These are phyloP conservation scores for Drosophila murphyi DNA, from an alignment of 1,140 invertebrate genomes.

Conservation along the genomic window DNA sequence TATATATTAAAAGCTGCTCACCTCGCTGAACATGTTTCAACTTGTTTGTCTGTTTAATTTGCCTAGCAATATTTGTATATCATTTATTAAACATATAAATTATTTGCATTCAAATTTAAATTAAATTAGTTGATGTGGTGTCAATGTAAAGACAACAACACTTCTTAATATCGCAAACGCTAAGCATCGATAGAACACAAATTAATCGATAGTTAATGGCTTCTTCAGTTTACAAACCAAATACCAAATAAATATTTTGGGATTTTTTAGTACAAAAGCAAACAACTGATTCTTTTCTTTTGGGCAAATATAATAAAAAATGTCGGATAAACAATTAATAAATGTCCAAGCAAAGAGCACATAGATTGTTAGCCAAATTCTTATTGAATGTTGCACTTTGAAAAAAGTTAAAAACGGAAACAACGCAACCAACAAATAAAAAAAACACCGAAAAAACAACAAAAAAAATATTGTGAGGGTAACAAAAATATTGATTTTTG, in stretches of 20 bases:
- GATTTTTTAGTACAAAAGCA: conserved; percentile 9
- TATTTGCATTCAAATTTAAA: not conserved
- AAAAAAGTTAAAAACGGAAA: not conserved
- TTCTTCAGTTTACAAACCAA: not conserved
- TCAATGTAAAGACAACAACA: too few species aligned
- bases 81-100: not conserved
- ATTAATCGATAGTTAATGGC: not conserved
- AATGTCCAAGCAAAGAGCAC: conserved; percentile 21
- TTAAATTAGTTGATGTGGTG: not conserved
- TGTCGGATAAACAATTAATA: conserved; percentile 38
- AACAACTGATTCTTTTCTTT: conserved; percentile 28
- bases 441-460: conserved; percentile 2
- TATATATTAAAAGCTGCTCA: too few species aligned
- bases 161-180: too few species aligned
- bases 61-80: too few species aligned
- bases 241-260: not conserved
- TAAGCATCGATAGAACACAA: not conserved
- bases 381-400: conserved; percentile 3
- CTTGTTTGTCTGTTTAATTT: too few species aligned
- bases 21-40: too few species aligned
- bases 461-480: conserved; percentile 15
- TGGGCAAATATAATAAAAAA: conserved; percentile 34
- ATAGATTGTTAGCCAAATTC: not conserved
- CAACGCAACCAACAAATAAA: conserved; percentile 3
- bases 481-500: conserved; percentile 36